A percentile compares a stretch with the other conserved stretches of the same genome.
These are phyloP conservation scores for Tipula vernalis DNA, from an alignment of 2,888 invertebrate genomes.

Conservation along the genomic window DNA sequence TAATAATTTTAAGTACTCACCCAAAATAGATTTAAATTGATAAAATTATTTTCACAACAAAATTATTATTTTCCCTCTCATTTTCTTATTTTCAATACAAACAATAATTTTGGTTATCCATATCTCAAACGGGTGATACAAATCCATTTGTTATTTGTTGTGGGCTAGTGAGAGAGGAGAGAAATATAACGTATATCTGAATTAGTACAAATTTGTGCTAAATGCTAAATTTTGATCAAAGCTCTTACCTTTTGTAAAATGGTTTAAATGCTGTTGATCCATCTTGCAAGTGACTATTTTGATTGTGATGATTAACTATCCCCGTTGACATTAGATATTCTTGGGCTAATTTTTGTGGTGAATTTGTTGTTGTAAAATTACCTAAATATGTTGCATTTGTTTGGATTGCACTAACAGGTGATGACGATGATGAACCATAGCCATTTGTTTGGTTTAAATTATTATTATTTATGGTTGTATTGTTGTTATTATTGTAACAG, in stretches of 20 bases:
- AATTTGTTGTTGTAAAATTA: constrained; percentile 23
- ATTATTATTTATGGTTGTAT: constrained; percentile 18
- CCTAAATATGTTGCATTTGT: constrained; percentile 14
- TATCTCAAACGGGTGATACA: constrained; percentile 58
- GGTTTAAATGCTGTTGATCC: constrained; percentile 66
- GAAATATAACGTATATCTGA: background rate
- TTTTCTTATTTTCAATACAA: background rate
- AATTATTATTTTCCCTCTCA: background rate
- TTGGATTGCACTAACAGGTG: background rate
- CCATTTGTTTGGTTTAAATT: constrained; percentile 19
- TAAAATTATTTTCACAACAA: background rate
- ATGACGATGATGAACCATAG: constrained; percentile 17
- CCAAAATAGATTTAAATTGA: background rate
- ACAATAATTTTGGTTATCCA: background rate
- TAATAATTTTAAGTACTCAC: background rate
- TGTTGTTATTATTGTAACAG: constrained; percentile 30
- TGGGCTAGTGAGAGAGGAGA: constrained; percentile 40
- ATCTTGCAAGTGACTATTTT: constrained; percentile 30
- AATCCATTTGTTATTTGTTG: constrained; percentile 61
- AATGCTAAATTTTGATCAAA: constrained; percentile 17
- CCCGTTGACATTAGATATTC: constrained; percentile 5
- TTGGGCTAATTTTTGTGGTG: constrained; percentile 19
- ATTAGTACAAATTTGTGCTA: background rate
- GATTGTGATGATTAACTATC: constrained; percentile 23
- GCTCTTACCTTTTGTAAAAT: constrained; percentile 68